phyloP scores from a whole-genome alignment of 1,140 invertebrate species.

The Zaprionus ghesquierei region DNA sequence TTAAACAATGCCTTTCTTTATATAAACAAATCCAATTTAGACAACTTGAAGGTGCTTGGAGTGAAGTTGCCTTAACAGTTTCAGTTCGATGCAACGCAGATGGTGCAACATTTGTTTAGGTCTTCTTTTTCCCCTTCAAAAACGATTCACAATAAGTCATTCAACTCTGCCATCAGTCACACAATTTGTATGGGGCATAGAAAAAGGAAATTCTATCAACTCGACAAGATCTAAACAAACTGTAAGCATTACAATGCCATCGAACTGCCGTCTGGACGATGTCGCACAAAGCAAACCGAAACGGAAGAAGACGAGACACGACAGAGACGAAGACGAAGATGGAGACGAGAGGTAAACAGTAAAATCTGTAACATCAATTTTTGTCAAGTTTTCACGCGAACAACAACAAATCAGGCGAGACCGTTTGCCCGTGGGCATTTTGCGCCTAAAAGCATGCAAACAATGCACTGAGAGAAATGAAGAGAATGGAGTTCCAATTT shows the following conservation, averaged over 20 bases:
- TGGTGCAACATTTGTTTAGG: background rate
- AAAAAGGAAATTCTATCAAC: slow-evolving; percentile 36
- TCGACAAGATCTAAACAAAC: slow-evolving; percentile 49
- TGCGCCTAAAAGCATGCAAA: slow-evolving; percentile 40
- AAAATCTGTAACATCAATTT: slow-evolving; percentile 50
- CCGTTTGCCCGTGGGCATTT: slow-evolving; percentile 27
- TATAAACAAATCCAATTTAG: background rate
- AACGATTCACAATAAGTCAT: slow-evolving; percentile 4
- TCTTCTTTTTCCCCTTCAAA: background rate
- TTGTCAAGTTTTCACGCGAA: slow-evolving; percentile 44
- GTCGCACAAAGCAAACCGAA: background rate
- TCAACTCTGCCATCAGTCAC: slow-evolving; percentile 44
- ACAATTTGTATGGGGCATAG: slow-evolving; percentile 46
- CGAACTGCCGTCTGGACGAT: slow-evolving; percentile 9
- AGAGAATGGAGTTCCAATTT: background rate
- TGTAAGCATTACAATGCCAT: slow-evolving; percentile 48
- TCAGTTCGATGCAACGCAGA: background rate
- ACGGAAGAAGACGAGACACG: background rate
- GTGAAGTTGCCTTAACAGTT: too few relatives aligned
- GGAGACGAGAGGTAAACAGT: slow-evolving; percentile 26
- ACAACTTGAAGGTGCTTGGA: background rate
- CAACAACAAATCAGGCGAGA: slow-evolving; percentile 42
- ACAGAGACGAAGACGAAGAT: background rate
- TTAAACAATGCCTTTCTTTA: too few relatives aligned
- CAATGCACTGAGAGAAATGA: slow-evolving; percentile 21